A percentile compares a stretch with the other conserved stretches of the same genome.
phyloP scores from a whole-genome alignment of 2,797 vertebrate genomes.

The Capromys pilorides region DNA sequence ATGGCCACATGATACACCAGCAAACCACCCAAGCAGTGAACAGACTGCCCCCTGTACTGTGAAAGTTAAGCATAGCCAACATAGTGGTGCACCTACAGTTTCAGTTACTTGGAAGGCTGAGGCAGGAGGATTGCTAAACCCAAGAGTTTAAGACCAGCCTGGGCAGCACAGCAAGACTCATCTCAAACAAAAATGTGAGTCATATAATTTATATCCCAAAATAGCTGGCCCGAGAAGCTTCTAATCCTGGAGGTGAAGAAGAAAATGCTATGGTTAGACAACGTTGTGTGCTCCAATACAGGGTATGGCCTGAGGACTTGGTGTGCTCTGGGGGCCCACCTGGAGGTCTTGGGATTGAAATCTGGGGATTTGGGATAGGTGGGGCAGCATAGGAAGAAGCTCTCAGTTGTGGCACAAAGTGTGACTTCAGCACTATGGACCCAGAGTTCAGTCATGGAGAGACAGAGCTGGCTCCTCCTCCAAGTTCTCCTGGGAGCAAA shows the following conservation, averaged over 20 bases:
- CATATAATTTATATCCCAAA: background rate
- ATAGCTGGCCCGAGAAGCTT: background rate
- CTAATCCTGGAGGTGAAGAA: background rate
- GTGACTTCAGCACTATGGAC: background rate
- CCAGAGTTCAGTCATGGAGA: background rate
- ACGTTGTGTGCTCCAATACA: background rate
- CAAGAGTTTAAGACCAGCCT: background rate
- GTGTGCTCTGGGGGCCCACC: background rate
- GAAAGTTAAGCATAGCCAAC: background rate
- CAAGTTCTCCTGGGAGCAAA: background rate
- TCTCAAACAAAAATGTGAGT: background rate
- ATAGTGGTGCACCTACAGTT: background rate
- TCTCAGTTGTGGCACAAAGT: fast-evolving
- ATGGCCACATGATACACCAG: background rate
- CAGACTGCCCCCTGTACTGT: background rate
- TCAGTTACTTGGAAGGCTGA: background rate
- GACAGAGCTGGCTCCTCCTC: background rate
- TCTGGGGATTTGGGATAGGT: fast-evolving
- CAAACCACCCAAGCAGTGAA: background rate
- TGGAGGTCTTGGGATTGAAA: background rate
- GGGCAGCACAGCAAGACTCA: background rate
- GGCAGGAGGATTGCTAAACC: background rate
- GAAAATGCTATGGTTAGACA: background rate
- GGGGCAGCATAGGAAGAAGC: too few relatives aligned
- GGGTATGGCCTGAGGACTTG: background rate